Conservation (phyloP, 2,888 invertebrate genomes). For the Drosophila meridionalis region DNA sequence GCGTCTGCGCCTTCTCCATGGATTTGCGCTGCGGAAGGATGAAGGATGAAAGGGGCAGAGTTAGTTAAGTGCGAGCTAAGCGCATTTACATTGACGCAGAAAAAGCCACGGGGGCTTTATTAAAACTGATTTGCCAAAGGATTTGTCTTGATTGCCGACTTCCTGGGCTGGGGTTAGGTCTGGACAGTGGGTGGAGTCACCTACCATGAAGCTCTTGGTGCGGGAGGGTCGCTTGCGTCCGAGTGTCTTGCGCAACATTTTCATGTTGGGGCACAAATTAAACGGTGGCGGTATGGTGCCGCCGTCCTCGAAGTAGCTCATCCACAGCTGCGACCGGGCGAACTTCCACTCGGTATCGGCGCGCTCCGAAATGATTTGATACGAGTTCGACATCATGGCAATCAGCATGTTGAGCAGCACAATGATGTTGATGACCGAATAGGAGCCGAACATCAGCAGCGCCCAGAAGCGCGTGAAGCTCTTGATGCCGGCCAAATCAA, state of each 20-base stretch:
- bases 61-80: constrained; percentile 4
- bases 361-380: constrained; percentile 98
- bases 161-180: constrained; percentile 2
- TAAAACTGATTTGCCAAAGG: constrained; percentile 70
- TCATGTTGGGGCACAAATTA: constrained; percentile 95
- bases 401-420: constrained; percentile 98
- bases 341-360: constrained; percentile 99
- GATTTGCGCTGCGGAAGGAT: constrained; percentile 88
- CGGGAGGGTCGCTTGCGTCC: constrained; percentile 85
- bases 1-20: constrained; percentile 89
- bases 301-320: constrained; percentile 97
- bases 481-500: constrained; percentile 97
- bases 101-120: constrained; percentile 65
- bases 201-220: constrained; percentile 88
- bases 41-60: background rate
- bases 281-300: constrained; percentile 97
- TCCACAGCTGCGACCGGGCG: constrained; percentile 97
- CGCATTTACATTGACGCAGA: constrained; percentile 53
- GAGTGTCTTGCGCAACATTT: constrained; percentile 87
- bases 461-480: constrained; percentile 98
- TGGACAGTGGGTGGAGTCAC: constrained; percentile 43
- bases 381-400: constrained; percentile 99
- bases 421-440: constrained; percentile 98
- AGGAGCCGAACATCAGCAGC: constrained; percentile 98
- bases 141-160: constrained; percentile 55